phyloP scores from a whole-genome alignment of 2,888 invertebrate genomes.

The Amiota communis region DNA sequence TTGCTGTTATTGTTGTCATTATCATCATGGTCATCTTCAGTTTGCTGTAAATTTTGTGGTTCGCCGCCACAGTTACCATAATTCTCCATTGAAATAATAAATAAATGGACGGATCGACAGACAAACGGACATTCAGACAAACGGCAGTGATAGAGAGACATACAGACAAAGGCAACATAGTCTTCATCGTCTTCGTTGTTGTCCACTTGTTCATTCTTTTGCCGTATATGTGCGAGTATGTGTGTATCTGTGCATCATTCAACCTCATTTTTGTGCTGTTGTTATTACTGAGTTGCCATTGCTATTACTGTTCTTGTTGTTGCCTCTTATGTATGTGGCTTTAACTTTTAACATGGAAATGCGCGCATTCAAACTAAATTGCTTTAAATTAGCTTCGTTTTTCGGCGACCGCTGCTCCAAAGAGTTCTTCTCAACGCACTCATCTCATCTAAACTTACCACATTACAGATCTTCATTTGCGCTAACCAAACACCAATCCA shows the following conservation, averaged over 20 bases:
- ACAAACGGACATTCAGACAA: neutral
- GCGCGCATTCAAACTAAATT: constrained; percentile 68
- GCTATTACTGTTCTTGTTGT: constrained; percentile 37
- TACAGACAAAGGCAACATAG: constrained; percentile 3
- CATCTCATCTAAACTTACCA: too few species aligned
- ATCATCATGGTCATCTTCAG: constrained; percentile 63
- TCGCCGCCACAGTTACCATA: constrained; percentile 34
- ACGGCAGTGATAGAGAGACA: neutral
- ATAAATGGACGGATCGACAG: constrained; percentile 42
- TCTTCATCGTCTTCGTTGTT: neutral
- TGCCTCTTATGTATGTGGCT: neutral
- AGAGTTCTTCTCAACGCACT: too few species aligned
- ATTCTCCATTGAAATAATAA: constrained; percentile 59
- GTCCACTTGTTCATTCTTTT: constrained; percentile 28
- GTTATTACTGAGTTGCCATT: neutral
- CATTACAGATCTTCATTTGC: constrained; percentile 62
- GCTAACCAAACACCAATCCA: constrained; percentile 59
- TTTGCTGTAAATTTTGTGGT: constrained; percentile 33
- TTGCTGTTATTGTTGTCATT: constrained; percentile 29
- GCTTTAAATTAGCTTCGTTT: constrained; percentile 67
- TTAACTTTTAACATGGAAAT: constrained; percentile 57
- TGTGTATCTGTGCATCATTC: constrained; percentile 48
- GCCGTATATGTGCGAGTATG: constrained; percentile 33
- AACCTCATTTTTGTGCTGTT: constrained; percentile 58
- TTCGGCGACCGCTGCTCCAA: constrained; percentile 26